Evolutionary conservation across 2,888 invertebrate species (phyloP).

Genomic region (Xylocampa areola): DNA sequence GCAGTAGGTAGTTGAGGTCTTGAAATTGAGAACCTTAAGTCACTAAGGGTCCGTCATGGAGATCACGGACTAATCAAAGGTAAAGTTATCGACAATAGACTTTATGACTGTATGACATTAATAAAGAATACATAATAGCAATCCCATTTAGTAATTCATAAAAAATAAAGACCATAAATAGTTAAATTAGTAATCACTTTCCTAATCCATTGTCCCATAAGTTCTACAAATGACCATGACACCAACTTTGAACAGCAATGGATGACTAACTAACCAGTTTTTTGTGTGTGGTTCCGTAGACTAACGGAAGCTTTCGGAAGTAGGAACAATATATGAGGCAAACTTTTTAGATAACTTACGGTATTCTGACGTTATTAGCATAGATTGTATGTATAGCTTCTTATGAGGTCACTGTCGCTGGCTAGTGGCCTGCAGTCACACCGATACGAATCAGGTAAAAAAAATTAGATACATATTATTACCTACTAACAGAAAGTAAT

Average conservation of each 20-base stretch:
- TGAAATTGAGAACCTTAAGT: too few relatives aligned
- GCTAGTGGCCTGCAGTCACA: slow-evolving; percentile 56
- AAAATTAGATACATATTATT: background rate
- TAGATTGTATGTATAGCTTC: slow-evolving; percentile 48
- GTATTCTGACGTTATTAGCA: slow-evolving; percentile 71
- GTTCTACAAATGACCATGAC: background rate
- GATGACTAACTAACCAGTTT: slow-evolving; percentile 4
- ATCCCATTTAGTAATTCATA: too few relatives aligned
- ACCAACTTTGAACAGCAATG: background rate
- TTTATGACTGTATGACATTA: too few relatives aligned
- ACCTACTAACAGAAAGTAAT: background rate
- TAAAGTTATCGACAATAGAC: too few relatives aligned
- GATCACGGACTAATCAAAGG: too few relatives aligned
- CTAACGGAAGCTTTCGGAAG: slow-evolving; percentile 50
- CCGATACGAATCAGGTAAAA: slow-evolving; percentile 49
- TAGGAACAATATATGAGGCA: slow-evolving; percentile 37
- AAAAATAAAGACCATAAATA: too few relatives aligned
- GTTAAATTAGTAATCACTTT: too few relatives aligned
- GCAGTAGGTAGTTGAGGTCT: too few relatives aligned
- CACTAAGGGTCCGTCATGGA: too few relatives aligned
- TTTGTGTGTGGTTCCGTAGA: slow-evolving; percentile 17
- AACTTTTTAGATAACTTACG: slow-evolving; percentile 71
- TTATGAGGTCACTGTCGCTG: slow-evolving; percentile 70
- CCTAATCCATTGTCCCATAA: background rate
- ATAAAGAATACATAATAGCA: too few relatives aligned